Base-by-base conservation (phyloP, 2,797 vertebrate species). In the Syngnathus acus region DNA sequence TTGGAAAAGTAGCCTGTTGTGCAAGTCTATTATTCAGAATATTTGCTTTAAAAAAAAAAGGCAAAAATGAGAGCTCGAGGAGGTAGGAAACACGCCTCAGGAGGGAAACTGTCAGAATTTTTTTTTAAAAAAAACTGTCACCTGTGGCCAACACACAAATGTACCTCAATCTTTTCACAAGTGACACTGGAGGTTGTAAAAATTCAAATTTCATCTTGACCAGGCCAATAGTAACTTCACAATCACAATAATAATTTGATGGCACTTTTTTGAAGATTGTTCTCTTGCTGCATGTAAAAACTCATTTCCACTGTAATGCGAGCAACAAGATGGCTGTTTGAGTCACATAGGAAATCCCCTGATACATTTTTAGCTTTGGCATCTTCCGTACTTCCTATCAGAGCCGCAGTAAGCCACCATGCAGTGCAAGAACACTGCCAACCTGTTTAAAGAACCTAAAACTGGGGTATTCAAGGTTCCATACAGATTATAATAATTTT, bases 301-400 rank as follows among this genome's bases (percentile, higher is more conserved):
- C 39, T 1, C 1, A 40, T 40, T 14, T 48, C 47, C 47, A 14
- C 5, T 48, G 64, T 69, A 67, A 81, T 68, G 68, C 81, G 19
- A 82, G 81, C 78, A 82, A 84, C 81, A 65, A 75, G 65, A 73
- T 62, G 11, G 69, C 77, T 37, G 63, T 21, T 64, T 87, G 86
- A 87, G 78, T 87, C 86, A 89, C 78, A 64, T 64, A 87, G 84
- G 84, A 87, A 84, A 85, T 84, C 79, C 81, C 86, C 81, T 32
- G 65, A 72, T 66, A 78, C 74, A 72, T 81, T 83, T 78, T 76
- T 73, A 74, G 80, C 73, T 78, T 77, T 68, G 69, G 72, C 65
- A 64, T 77, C 61, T 74, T 75, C 73, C 62, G 68, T 68, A 69
- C 68, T 72, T 69, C 81, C 66, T 61, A 76, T 64, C 68, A 68